These are phyloP conservation scores for Macrochelys suwanniensis DNA, from an alignment of 2,797 vertebrate genomes.

Conservation along the genomic window DNA sequence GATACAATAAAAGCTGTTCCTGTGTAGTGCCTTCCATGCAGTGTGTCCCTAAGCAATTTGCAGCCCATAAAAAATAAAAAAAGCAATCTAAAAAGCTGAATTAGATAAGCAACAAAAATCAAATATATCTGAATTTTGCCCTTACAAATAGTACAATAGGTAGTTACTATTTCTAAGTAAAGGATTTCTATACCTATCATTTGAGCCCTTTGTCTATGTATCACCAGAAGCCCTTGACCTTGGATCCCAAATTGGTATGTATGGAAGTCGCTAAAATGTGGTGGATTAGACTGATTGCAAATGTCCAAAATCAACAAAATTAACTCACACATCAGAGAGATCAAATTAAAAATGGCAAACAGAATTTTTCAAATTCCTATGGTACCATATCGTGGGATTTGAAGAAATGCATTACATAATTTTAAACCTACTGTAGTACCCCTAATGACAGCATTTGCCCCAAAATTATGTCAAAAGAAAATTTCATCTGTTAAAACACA, in stretches of 20 bases:
- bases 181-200: background rate
- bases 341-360: slow-evolving; percentile 62
- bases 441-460: slow-evolving; percentile 55
- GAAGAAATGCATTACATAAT: slow-evolving; percentile 14
- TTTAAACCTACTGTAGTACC: slow-evolving; percentile 50
- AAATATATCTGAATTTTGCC: slow-evolving; percentile 26
- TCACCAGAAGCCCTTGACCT: slow-evolving; percentile 3
- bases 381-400: slow-evolving; percentile 34
- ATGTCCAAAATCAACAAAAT: slow-evolving; percentile 60
- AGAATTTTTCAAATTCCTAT: slow-evolving; percentile 29
- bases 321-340: slow-evolving; percentile 35
- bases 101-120: slow-evolving; percentile 21
- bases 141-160: background rate
- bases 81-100: slow-evolving; percentile 9
- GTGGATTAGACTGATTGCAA: slow-evolving; percentile 52
- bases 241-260: slow-evolving; percentile 10
- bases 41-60: slow-evolving; percentile 45
- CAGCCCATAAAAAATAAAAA: slow-evolving; percentile 38
- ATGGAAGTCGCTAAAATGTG: slow-evolving; percentile 46
- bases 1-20: slow-evolving; percentile 41
- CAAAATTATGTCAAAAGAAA: slow-evolving; percentile 42
- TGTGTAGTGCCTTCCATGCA: slow-evolving; percentile 13
- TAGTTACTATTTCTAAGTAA: background rate
- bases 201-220: background rate
- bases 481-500: slow-evolving; percentile 61